Conservation (phyloP, 2,797 vertebrate species). For the Streptopelia turtur region DNA sequence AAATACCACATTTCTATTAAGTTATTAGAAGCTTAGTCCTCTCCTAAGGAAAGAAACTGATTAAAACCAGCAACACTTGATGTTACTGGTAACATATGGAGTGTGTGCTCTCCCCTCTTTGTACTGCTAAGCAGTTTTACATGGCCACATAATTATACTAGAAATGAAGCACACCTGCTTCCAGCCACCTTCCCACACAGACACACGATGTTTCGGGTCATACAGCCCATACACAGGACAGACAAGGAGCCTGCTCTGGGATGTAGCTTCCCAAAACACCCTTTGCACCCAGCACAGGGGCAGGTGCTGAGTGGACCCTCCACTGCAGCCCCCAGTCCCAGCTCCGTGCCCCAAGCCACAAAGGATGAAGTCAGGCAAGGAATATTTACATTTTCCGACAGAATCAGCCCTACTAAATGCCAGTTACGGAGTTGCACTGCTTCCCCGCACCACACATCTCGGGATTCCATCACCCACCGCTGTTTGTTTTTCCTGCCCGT, state of each 20-base stretch:
- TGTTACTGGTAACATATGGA: neutral
- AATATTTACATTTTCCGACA: neutral
- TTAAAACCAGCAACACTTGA: neutral
- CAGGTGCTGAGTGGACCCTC: neutral
- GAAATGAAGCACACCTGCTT: constrained; percentile 7
- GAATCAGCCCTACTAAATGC: neutral
- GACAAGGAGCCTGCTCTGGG: neutral
- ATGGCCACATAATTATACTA: neutral
- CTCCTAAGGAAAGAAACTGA: neutral
- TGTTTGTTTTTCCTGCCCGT: neutral
- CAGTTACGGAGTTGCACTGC: neutral
- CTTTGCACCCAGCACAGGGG: accelerated
- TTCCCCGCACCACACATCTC: neutral
- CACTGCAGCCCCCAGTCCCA: accelerated
- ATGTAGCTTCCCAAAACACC: neutral
- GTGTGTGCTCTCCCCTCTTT: neutral
- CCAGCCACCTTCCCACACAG: neutral
- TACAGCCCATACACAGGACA: neutral
- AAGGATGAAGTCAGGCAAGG: neutral
- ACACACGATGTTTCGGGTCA: accelerated
- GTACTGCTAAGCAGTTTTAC: neutral
- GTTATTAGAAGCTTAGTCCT: neutral
- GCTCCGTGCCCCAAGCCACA: accelerated
- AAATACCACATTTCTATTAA: neutral
- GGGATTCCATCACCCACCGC: accelerated